These are phyloP conservation scores for Julus scanicus DNA, from an alignment of 2,888 invertebrate species.

Conservation along the genomic window DNA sequence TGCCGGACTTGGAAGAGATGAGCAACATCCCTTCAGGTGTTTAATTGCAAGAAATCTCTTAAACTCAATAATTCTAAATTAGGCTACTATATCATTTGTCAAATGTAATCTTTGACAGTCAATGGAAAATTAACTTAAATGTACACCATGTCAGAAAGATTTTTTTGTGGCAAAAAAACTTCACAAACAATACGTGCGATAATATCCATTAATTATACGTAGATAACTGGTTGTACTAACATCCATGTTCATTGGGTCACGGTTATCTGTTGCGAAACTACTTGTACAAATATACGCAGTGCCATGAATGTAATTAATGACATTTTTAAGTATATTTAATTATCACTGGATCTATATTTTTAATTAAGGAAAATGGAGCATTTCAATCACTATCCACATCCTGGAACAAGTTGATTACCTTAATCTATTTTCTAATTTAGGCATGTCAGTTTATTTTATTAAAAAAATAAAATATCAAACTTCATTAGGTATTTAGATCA, in stretches of 20 bases:
- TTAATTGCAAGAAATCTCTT: too few relatives aligned
- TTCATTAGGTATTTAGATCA: slow-evolving; percentile 14
- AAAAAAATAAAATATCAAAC: background rate
- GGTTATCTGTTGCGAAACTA: background rate
- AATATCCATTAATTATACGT: background rate
- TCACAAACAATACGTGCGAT: background rate
- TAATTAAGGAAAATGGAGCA: background rate
- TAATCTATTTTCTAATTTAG: background rate
- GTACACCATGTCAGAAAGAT: background rate
- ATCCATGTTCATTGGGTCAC: background rate
- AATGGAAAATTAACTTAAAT: background rate
- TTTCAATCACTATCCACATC: background rate
- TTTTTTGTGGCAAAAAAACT: background rate
- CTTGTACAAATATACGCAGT: background rate
- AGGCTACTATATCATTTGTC: too few relatives aligned
- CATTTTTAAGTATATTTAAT: background rate
- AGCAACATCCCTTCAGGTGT: too few relatives aligned
- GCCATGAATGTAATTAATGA: background rate
- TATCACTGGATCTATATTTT: background rate
- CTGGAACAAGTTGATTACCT: slow-evolving; percentile 11
- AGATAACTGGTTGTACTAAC: background rate
- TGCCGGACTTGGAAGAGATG: too few relatives aligned
- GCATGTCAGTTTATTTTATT: background rate
- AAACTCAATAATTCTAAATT: too few relatives aligned
- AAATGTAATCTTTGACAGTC: background rate